Conservation (phyloP, 2,113 vertebrate genomes). For the Podarcis cretensis region DNA sequence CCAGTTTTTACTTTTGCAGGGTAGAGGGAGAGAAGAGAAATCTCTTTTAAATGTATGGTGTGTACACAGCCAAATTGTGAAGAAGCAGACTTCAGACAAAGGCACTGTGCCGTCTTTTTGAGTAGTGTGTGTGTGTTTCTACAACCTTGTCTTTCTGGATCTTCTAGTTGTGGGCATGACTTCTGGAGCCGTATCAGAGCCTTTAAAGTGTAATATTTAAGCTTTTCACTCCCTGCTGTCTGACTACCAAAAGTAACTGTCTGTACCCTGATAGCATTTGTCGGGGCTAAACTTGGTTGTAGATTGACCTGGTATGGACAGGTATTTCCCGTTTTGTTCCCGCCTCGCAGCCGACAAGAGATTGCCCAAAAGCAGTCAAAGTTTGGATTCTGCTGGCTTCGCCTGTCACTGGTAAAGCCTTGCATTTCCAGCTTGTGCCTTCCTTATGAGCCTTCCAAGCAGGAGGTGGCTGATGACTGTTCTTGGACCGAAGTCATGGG, state of each 20-base stretch:
- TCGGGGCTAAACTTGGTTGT: constrained; percentile 4
- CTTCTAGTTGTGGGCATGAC: not conserved
- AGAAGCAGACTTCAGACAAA: not conserved
- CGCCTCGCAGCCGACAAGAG: not conserved
- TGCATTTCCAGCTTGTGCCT: rapidly evolving
- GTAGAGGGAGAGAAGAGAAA: too few relatives aligned
- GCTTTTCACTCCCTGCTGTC: not conserved
- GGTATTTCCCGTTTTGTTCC: rapidly evolving
- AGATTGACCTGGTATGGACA: constrained; percentile 5
- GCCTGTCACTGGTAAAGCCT: not conserved
- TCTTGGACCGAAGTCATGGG: not conserved
- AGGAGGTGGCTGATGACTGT: not conserved
- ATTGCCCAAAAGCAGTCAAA: not conserved
- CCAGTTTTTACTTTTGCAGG: too few relatives aligned
- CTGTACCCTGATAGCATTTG: not conserved
- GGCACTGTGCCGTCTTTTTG: not conserved
- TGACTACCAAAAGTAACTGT: not conserved
- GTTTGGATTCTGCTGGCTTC: not conserved
- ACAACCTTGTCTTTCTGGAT: not conserved
- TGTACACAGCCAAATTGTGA: not conserved
- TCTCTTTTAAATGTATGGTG: not conserved
- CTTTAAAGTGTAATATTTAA: not conserved
- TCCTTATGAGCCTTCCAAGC: not conserved
- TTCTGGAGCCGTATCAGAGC: not conserved
- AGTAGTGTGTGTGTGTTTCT: not conserved